Percentiles rank a stretch among this genome's conserved stretches.
Evolutionary conservation across 1,140 invertebrate species (phyloP).

Genomic region (Glossosoma conforme): DNA sequence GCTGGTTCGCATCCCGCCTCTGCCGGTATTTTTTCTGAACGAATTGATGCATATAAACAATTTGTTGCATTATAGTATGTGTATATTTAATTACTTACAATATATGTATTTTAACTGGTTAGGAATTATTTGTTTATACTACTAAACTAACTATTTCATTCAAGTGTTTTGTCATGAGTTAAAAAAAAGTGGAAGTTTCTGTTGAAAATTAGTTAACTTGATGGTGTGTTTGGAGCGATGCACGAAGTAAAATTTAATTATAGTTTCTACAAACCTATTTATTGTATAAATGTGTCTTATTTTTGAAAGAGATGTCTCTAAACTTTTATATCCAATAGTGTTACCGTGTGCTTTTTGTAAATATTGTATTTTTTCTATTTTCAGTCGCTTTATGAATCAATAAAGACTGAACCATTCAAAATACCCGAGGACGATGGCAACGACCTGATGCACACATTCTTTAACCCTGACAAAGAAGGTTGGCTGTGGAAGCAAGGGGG

Average conservation of each 20-base stretch:
- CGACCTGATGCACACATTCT: constrained; percentile 99
- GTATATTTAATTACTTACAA: too few species aligned
- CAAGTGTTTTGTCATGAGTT: too few species aligned
- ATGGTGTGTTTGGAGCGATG: not conserved
- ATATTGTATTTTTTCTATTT: constrained; percentile 35
- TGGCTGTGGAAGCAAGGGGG: constrained; percentile 99
- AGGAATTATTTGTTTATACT: too few species aligned
- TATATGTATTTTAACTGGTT: too few species aligned
- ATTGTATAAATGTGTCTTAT: not conserved
- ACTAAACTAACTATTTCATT: too few species aligned
- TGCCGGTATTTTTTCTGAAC: too few species aligned
- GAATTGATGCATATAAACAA: too few species aligned
- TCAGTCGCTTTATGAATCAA: constrained; percentile 94
- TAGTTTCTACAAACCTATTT: not conserved
- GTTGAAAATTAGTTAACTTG: not conserved
- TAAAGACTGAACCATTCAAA: constrained; percentile 98
- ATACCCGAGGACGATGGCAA: constrained; percentile 99
- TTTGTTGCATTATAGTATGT: too few species aligned
- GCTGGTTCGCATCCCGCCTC: too few species aligned
- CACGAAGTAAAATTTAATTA: not conserved
- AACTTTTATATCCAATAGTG: too few species aligned
- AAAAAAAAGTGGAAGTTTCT: not conserved
- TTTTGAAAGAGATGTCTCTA: too few species aligned
- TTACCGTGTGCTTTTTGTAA: constrained; percentile 7
- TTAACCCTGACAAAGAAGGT: constrained; percentile 98